These are phyloP conservation scores for Pipa parva DNA, from an alignment of 2,113 vertebrate species.

Conservation along the genomic window DNA sequence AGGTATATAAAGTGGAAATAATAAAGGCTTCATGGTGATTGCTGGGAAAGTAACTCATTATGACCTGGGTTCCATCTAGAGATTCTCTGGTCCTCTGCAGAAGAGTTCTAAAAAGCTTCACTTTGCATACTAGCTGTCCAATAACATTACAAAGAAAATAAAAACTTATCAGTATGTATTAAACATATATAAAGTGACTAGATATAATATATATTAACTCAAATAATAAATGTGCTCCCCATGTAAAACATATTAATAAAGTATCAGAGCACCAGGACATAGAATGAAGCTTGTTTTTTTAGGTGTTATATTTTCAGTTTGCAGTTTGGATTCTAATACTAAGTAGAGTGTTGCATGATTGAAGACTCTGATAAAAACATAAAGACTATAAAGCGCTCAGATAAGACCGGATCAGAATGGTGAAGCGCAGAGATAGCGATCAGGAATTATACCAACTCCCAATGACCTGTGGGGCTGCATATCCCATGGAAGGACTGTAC, in stretches of 20 bases:
- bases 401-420: conserved; percentile 16
- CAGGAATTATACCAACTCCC: conserved; percentile 15
- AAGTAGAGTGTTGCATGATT: background rate
- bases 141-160: no score
- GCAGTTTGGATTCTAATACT: conserved; percentile 5
- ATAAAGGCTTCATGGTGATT: no score
- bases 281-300: conserved; percentile 15
- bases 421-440: background rate
- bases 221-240: background rate
- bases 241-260: conserved; percentile 17
- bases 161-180: no score
- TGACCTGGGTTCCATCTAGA: no score
- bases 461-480: background rate
- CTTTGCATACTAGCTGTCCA: no score
- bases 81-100: no score
- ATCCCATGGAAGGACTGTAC: background rate
- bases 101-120: no score
- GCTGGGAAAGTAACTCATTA: no score
- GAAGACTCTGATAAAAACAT: background rate
- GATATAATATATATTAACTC: background rate
- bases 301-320: conserved; percentile 21
- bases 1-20: no score
- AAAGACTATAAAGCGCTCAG: conserved; percentile 38
- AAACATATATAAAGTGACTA: no score
- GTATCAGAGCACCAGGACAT: conserved; percentile 1